Evolutionary conservation across 2,888 invertebrate genomes (phyloP).

Genomic region (Rhamphomyia laevipes): DNA sequence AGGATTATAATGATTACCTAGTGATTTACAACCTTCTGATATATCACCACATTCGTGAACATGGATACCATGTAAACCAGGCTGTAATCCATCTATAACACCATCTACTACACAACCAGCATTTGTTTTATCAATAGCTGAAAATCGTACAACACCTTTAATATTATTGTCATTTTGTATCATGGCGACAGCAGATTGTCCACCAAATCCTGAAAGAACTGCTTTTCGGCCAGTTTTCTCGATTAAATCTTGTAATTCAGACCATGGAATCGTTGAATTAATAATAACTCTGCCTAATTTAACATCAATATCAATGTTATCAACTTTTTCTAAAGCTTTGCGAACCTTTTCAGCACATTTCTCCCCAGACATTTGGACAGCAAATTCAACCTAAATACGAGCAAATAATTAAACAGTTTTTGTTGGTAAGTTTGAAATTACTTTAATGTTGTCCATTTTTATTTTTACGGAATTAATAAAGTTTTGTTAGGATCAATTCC

Average conservation of each 20-base stretch:
- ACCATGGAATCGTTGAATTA: slow-evolving; percentile 32
- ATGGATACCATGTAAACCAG: slow-evolving; percentile 42
- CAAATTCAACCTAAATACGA: slow-evolving; percentile 53
- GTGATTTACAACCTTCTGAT: slow-evolving; percentile 45
- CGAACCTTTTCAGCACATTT: slow-evolving; percentile 42
- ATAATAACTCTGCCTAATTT: slow-evolving; percentile 29
- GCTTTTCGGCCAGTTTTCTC: slow-evolving; percentile 56
- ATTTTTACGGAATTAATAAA: too few relatives aligned
- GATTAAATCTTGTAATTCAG: slow-evolving; percentile 38
- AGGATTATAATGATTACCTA: slow-evolving; percentile 53
- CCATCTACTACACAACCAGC: slow-evolving; percentile 66
- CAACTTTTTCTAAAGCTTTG: slow-evolving; percentile 35
- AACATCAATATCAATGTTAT: slow-evolving; percentile 28
- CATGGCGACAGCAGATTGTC: slow-evolving; percentile 60
- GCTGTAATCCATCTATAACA: slow-evolving; percentile 63
- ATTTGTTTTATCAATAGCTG: slow-evolving; percentile 31
- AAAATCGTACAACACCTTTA: slow-evolving; percentile 66
- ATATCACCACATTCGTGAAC: slow-evolving; percentile 67
- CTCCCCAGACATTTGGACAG: slow-evolving; percentile 50
- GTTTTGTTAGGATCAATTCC: too few relatives aligned
- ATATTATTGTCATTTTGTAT: slow-evolving; percentile 42
- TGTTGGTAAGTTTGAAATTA: too few relatives aligned
- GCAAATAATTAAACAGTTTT: slow-evolving; percentile 4
- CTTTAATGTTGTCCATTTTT: too few relatives aligned
- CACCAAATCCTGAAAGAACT: slow-evolving; percentile 70